These are phyloP conservation scores for Tympanuchus pallidicinctus DNA, from an alignment of 2,113 vertebrate genomes.

Conservation along the genomic window DNA sequence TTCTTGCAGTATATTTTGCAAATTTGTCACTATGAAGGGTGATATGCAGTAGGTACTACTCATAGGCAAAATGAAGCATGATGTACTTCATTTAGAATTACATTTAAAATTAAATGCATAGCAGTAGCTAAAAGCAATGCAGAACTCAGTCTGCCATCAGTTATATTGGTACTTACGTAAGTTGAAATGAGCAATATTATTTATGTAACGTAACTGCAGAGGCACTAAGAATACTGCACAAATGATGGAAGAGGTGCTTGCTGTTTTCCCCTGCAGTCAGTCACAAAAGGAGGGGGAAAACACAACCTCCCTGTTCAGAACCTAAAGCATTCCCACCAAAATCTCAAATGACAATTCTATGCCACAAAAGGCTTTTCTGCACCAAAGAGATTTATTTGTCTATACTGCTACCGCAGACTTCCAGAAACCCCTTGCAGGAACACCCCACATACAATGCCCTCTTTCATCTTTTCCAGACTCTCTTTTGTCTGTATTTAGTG, in stretches of 20 bases:
- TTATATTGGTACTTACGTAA: not conserved
- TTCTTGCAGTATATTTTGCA: not conserved
- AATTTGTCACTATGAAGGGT: not conserved
- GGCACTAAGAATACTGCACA: not conserved
- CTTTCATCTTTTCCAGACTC: not conserved
- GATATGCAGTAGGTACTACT: not conserved
- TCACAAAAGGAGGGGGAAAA: not conserved
- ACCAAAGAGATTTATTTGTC: not conserved
- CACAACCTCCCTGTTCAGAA: not conserved
- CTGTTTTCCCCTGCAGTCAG: not conserved
- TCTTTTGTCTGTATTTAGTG: not conserved
- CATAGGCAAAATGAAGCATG: not conserved
- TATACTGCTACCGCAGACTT: not conserved
- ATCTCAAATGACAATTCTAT: not conserved
- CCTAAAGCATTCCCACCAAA: not conserved
- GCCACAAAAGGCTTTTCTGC: not conserved
- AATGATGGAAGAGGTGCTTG: not conserved
- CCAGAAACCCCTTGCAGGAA: not conserved
- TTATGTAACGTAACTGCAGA: not conserved
- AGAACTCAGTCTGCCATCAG: not conserved
- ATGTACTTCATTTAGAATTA: not conserved
- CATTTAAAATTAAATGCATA: not conserved
- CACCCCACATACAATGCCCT: not conserved
- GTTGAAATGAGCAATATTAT: not conserved
- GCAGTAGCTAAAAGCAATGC: not conserved